These are phyloP conservation scores for Agraylea sexmaculata DNA, from an alignment of 1,140 invertebrate species.

Conservation along the genomic window DNA sequence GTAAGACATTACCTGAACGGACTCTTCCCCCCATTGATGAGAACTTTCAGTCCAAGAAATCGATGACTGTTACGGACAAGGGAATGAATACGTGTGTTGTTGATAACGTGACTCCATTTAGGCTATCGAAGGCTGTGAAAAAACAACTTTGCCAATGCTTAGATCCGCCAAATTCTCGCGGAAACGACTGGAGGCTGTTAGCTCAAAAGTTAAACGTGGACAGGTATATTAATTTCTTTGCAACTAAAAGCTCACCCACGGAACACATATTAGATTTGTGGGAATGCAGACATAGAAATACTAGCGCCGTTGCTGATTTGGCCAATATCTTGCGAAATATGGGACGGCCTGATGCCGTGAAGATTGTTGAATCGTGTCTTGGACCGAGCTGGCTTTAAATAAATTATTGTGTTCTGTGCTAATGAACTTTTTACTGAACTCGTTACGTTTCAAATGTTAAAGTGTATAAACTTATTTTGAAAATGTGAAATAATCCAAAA, in stretches of 20 bases:
- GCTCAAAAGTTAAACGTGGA: slow-evolving; percentile 82
- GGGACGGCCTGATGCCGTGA: slow-evolving; percentile 80
- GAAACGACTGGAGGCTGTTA: slow-evolving; percentile 91
- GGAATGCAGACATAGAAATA: slow-evolving; percentile 83
- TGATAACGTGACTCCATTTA: slow-evolving; percentile 45
- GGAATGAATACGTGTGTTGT: slow-evolving; percentile 43
- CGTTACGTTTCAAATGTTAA: no score
- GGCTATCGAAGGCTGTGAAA: slow-evolving; percentile 68
- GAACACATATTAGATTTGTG: slow-evolving; percentile 91
- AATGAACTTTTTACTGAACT: no score
- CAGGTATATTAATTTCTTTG: slow-evolving; percentile 93
- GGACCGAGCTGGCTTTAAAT: slow-evolving; percentile 62
- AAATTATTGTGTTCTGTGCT: no score
- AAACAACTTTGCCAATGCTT: slow-evolving; percentile 78
- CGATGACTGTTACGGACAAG: slow-evolving; percentile 42
- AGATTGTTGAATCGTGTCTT: slow-evolving; percentile 69
- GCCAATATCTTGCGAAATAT: slow-evolving; percentile 83
- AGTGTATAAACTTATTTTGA: no score
- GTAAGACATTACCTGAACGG: slow-evolving; percentile 18
- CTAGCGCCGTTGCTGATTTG: slow-evolving; percentile 78
- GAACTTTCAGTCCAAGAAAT: slow-evolving; percentile 33
- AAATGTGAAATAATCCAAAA: no score
- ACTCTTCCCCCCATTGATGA: slow-evolving; percentile 27
- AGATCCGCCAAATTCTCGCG: slow-evolving; percentile 79
- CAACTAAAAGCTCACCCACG: slow-evolving; percentile 90